Base-by-base conservation (phyloP, 2,113 vertebrate genomes). In the Glareola pratincola region DNA sequence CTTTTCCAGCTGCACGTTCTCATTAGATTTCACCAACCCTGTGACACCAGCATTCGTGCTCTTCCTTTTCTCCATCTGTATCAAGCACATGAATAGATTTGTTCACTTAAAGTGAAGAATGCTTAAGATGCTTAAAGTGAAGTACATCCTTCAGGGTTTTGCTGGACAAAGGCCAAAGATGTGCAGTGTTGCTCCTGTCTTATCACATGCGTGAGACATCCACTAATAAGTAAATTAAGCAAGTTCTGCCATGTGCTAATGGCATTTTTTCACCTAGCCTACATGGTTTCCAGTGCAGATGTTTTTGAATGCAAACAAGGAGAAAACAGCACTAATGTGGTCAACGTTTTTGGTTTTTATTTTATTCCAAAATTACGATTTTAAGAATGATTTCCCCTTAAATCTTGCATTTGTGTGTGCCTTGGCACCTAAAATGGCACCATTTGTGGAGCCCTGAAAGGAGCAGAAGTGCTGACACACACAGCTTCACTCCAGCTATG, bases 391-490 rank as follows among this genome's bases (percentile, higher is more conserved):
- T 92, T 92, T 89, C 41, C 41, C 36, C 73, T 94, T 85, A 41
- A 59, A 72, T 81, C 56, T 93, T 88, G 13, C 43, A 81, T 81
- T 63, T 89, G 27, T 87, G 51, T 76, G 39, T 94, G 73, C 23
- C 72, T 96, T 93, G 72, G 82, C 86, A 92, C 74, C 66, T 89
- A 81, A 79, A 95, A 19, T 75, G 68, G 54, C 78, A 92, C 59
- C 88, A 71, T 92, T 94, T 96, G 67, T 59, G 64, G 54, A 90
- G 47, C 82, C 29, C 69, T 85, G 80, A 62, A 92, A 92, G 66
- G 3, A 94, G 47, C 69, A 95, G 84, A 96, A 97, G 77, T 94
- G 80, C 84, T 94, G 86, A 97, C 94, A 92, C 32, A 94, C 26
- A 85, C 48, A 96, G 86, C 83, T 94, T 94, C 69, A 24, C 77